Percentiles rank a stretch among this genome's conserved stretches.
Conservation (phyloP, 1,140 invertebrate species). For the Neodiprion pinetum region DNA sequence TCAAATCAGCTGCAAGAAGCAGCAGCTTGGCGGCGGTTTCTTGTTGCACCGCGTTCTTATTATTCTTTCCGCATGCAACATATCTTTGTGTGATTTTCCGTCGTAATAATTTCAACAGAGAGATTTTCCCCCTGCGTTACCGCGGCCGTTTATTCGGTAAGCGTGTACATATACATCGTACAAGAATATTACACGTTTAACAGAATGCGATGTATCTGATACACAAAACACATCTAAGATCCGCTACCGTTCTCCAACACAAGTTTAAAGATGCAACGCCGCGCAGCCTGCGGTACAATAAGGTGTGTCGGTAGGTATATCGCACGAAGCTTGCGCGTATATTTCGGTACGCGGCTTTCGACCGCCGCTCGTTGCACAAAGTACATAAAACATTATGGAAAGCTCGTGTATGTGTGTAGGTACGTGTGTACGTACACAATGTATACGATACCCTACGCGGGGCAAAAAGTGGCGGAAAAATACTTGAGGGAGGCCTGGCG, state of each 20-base stretch:
- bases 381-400: slow-evolving; percentile 28
- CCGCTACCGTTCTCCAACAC: neutral
- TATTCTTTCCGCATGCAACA: slow-evolving; percentile 13
- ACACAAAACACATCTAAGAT: slow-evolving; percentile 6
- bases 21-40: slow-evolving; percentile 35
- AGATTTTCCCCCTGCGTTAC: slow-evolving; percentile 54
- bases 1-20: slow-evolving; percentile 32
- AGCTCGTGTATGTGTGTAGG: slow-evolving; percentile 22
- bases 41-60: neutral
- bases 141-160: too few relatives aligned
- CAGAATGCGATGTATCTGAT: neutral
- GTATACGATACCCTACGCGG: too few relatives aligned
- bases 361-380: slow-evolving; percentile 27
- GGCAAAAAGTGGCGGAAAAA: slow-evolving; percentile 31
- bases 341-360: neutral
- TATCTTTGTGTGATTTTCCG: slow-evolving; percentile 40
- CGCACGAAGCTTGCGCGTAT: slow-evolving; percentile 29
- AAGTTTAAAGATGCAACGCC: too few relatives aligned
- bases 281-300: slow-evolving; percentile 15
- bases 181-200: neutral
- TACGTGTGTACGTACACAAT: slow-evolving; percentile 6
- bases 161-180: too few relatives aligned
- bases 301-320: slow-evolving; percentile 16
- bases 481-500: slow-evolving; percentile 41
- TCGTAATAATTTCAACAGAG: slow-evolving; percentile 55